Evolutionary conservation across 2,113 vertebrate species (phyloP).

Genomic region (Accipiter cooperii): DNA sequence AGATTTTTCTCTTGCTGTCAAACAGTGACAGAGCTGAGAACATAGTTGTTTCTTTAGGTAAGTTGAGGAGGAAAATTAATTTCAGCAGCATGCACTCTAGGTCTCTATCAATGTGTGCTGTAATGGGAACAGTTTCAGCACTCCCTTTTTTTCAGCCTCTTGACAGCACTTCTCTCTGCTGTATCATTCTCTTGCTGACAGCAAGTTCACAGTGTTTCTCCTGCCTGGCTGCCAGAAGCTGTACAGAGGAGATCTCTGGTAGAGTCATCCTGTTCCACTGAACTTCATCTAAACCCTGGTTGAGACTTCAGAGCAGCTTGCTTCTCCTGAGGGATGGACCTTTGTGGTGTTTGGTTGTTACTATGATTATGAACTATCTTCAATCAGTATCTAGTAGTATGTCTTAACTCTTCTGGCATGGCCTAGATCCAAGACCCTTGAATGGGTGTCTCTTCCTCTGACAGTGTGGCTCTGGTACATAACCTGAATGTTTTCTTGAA

Average conservation of each 20-base stretch:
- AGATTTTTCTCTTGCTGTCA: neutral
- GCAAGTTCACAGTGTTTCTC: neutral
- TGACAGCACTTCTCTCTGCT: neutral
- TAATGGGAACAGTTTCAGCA: neutral
- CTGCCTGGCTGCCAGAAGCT: neutral
- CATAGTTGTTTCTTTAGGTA: neutral
- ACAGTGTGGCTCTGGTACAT: neutral
- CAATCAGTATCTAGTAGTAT: neutral
- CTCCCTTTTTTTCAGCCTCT: neutral
- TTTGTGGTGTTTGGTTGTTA: neutral
- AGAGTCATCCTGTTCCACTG: neutral
- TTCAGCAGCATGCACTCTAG: neutral
- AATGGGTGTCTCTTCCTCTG: neutral
- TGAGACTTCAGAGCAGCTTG: neutral
- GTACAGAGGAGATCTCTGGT: neutral
- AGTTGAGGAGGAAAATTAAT: neutral
- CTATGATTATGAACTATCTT: neutral
- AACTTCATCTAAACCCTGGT: neutral
- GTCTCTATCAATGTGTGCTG: neutral
- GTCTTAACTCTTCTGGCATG: neutral
- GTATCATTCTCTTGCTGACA: neutral
- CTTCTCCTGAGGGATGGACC: neutral
- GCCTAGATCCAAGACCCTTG: neutral
- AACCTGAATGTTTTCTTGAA: neutral
- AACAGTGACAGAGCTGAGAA: neutral